phyloP scores from a whole-genome alignment of 2,888 invertebrate species.

The Aleiodes testaceus region DNA sequence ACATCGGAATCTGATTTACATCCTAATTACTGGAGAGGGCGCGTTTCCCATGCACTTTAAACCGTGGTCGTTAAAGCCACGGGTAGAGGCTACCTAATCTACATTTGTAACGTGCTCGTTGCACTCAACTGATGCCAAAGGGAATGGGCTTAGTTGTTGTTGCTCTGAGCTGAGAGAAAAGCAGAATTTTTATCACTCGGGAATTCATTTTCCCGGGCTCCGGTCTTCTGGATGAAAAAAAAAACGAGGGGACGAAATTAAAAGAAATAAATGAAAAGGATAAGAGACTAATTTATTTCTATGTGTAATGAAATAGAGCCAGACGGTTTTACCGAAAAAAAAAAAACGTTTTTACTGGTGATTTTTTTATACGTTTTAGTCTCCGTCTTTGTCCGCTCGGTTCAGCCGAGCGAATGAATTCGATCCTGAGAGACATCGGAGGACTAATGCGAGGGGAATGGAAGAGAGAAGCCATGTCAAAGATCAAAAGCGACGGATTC shows the following conservation, averaged over 20 bases:
- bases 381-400: slow-evolving; percentile 48
- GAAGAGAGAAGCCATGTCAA: slow-evolving; percentile 47
- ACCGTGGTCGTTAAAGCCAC: slow-evolving; percentile 56
- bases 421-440: slow-evolving; percentile 51
- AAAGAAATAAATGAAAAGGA: slow-evolving; percentile 35
- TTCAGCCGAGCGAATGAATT: slow-evolving; percentile 59
- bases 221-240: slow-evolving; percentile 11
- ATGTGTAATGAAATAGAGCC: slow-evolving; percentile 16
- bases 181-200: slow-evolving; percentile 22
- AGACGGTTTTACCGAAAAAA: slow-evolving; percentile 31
- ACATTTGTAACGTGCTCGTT: slow-evolving; percentile 57
- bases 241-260: slow-evolving; percentile 19
- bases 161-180: not conserved
- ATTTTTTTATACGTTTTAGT: slow-evolving; percentile 27
- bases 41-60: slow-evolving; percentile 52
- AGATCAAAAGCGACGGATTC: slow-evolving; percentile 55
- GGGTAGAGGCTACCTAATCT: slow-evolving; percentile 58
- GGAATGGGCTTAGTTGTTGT: slow-evolving; percentile 1
- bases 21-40: slow-evolving; percentile 61
- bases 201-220: slow-evolving; percentile 19
- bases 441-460: slow-evolving; percentile 30
- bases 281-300: not conserved
- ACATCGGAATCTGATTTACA: slow-evolving; percentile 64
- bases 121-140: slow-evolving; percentile 40
- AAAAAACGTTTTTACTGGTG: slow-evolving; percentile 36